A percentile compares a stretch with the other conserved stretches of the same genome.
These are phyloP conservation scores for Limnephilus lunatus DNA, from an alignment of 2,888 invertebrate species.

Conservation along the genomic window DNA sequence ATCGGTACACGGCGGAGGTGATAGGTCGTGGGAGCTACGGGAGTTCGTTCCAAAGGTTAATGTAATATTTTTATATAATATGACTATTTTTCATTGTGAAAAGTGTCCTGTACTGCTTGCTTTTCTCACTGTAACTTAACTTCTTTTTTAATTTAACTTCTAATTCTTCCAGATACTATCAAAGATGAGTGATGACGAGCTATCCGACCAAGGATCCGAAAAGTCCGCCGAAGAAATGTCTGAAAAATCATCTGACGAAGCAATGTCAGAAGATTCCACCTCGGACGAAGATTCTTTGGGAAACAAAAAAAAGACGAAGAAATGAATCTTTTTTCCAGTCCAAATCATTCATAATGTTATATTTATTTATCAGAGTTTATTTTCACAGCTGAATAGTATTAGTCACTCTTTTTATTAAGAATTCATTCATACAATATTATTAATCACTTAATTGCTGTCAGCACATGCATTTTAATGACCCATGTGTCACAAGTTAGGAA, in stretches of 20 bases:
- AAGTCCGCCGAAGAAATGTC: constrained; percentile 43
- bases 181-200: constrained; percentile 67
- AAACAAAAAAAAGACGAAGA: constrained; percentile 35
- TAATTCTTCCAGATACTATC: constrained; percentile 67
- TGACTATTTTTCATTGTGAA: no score
- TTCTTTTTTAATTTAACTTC: constrained; percentile 47
- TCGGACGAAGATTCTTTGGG: constrained; percentile 50
- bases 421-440: not conserved
- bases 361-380: not conserved
- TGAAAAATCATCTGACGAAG: constrained; percentile 54
- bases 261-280: constrained; percentile 49
- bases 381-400: not conserved
- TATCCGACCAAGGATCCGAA: constrained; percentile 59
- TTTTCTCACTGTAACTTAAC: not conserved
- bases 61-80: no score
- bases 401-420: constrained; percentile 11
- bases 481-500: not conserved
- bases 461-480: not conserved
- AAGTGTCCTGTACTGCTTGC: no score
- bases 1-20: no score
- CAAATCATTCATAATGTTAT: not conserved
- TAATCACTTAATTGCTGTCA: not conserved
- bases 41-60: no score
- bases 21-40: no score
- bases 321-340: not conserved